Conservation (phyloP, 2,113 vertebrate species). For the Daphoenositta chrysoptera region DNA sequence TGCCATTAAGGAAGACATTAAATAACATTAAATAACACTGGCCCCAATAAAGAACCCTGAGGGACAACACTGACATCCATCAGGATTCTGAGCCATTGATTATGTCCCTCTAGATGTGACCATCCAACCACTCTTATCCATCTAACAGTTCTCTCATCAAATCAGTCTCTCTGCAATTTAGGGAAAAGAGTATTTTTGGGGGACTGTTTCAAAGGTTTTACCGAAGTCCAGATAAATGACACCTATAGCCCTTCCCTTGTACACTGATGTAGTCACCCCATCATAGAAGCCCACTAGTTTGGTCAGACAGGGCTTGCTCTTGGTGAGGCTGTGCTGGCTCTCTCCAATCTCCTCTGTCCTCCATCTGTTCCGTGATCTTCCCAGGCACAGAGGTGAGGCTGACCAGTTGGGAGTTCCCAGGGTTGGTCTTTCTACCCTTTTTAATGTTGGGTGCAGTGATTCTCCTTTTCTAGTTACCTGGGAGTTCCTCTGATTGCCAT, state of each 20-base stretch:
- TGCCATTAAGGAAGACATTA: neutral
- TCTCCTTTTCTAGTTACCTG: neutral
- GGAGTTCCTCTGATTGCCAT: neutral
- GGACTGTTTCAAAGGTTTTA: neutral
- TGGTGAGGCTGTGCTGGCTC: neutral
- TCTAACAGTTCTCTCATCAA: neutral
- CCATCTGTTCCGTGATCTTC: neutral
- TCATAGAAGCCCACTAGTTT: neutral
- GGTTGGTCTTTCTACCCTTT: neutral
- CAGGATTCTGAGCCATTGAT: neutral
- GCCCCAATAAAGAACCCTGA: neutral
- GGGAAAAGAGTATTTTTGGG: neutral
- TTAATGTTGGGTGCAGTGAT: neutral
- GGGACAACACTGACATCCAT: neutral
- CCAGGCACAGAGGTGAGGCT: neutral
- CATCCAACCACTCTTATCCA: fast-evolving
- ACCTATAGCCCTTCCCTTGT: neutral
- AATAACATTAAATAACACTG: neutral
- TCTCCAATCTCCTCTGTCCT: neutral
- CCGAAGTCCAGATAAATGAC: neutral
- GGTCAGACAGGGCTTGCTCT: neutral
- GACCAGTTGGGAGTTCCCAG: neutral
- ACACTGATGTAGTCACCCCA: no score
- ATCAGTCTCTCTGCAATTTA: neutral
- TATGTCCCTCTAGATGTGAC: neutral